Evolutionary conservation across 2,797 vertebrate genomes (phyloP).

Genomic region (Sebastes matsubarae): DNA sequence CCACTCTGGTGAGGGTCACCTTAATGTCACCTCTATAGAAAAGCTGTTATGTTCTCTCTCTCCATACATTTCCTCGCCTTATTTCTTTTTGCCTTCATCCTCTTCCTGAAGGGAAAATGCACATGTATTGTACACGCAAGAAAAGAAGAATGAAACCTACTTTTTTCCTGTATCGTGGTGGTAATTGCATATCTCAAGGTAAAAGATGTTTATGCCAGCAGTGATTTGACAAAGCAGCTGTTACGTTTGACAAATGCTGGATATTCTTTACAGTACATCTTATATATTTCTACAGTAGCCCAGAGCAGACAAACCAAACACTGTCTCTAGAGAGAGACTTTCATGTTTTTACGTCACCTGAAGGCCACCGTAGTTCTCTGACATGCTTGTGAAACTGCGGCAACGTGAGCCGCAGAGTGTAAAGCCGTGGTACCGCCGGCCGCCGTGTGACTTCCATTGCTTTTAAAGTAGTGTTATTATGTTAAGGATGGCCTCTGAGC

Average conservation of each 20-base stretch:
- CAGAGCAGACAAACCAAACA: too few relatives aligned
- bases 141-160: not conserved
- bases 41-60: not conserved
- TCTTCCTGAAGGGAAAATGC: not conserved
- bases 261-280: not conserved
- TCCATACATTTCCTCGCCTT: not conserved
- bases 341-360: too few relatives aligned
- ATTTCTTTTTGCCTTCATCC: not conserved
- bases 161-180: not conserved
- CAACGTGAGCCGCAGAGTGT: too few relatives aligned
- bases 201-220: not conserved
- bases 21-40: constrained; percentile 7
- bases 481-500: too few relatives aligned
- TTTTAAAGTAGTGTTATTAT: too few relatives aligned
- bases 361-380: too few relatives aligned
- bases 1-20: not conserved
- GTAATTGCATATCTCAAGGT: not conserved
- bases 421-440: too few relatives aligned
- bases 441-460: rapidly evolving
- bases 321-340: too few relatives aligned
- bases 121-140: not conserved
- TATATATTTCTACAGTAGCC: not conserved
- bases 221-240: not conserved
- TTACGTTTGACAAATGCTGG: not conserved
- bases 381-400: too few relatives aligned